A percentile compares a stretch with the other conserved stretches of the same genome.
phyloP scores from a whole-genome alignment of 1,140 invertebrate species.

The Scaptomyza montana region DNA sequence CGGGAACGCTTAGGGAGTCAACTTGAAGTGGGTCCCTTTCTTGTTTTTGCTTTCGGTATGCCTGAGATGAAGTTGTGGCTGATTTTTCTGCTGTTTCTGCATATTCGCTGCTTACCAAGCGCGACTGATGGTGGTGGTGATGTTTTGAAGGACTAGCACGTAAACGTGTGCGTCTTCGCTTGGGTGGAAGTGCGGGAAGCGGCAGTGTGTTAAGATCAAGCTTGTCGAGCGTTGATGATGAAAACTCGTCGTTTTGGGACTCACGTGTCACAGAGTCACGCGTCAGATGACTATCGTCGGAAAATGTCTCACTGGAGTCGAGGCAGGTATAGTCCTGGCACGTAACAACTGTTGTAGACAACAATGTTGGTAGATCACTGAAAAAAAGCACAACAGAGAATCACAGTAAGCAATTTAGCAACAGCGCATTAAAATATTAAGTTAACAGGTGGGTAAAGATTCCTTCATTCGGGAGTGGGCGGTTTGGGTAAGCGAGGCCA shows the following conservation, averaged over 20 bases:
- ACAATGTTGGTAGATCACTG: constrained; percentile 28
- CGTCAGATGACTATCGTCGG: constrained; percentile 81
- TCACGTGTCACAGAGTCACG: constrained; percentile 77
- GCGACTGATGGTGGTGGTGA: constrained; percentile 48
- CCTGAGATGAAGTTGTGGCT: constrained; percentile 11
- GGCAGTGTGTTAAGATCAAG: constrained; percentile 78
- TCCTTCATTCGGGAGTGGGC: too few relatives aligned
- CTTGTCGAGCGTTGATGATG: constrained; percentile 77
- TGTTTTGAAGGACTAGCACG: constrained; percentile 71
- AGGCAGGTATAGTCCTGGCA: constrained; percentile 71
- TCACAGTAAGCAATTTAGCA: not conserved
- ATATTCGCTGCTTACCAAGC: constrained; percentile 40
- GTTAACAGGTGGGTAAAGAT: too few relatives aligned
- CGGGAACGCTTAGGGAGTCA: constrained; percentile 20
- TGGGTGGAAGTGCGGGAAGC: constrained; percentile 74
- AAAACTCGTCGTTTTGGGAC: constrained; percentile 79
- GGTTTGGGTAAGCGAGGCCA: too few relatives aligned
- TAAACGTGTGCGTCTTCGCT: constrained; percentile 68
- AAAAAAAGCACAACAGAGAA: not conserved
- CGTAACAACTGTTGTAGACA: constrained; percentile 15
- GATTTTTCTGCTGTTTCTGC: constrained; percentile 18
- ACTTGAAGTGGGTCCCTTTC: constrained; percentile 19
- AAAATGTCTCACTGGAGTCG: constrained; percentile 78
- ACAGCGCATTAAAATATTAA: too few relatives aligned
- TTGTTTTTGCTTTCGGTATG: constrained; percentile 31